These are phyloP conservation scores for Rhabdornis inornatus DNA, from an alignment of 2,113 vertebrate genomes.

Conservation along the genomic window DNA sequence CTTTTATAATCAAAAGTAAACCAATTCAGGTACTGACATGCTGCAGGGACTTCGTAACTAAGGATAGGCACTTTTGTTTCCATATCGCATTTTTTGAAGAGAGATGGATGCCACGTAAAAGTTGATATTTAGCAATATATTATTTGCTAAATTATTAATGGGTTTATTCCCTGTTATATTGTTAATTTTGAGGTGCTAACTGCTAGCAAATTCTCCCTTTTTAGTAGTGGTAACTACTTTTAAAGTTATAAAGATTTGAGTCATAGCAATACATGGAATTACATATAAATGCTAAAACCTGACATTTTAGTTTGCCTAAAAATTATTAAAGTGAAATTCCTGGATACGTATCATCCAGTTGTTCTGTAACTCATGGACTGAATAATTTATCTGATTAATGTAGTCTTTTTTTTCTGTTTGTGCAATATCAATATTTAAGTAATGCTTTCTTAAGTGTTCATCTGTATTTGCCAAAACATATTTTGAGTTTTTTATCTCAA, in stretches of 20 bases:
- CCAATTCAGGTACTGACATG: neutral
- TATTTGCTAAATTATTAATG: neutral
- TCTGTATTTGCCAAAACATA: conserved; percentile 8
- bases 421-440: neutral
- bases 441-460: neutral
- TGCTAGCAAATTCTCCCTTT: neutral
- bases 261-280: neutral
- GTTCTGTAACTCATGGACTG: neutral
- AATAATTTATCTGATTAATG: neutral
- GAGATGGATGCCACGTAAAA: neutral
- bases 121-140: neutral
- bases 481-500: neutral
- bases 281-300: neutral
- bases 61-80: neutral
- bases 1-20: neutral
- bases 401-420: neutral
- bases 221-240: neutral
- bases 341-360: neutral
- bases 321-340: neutral
- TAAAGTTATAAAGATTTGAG: neutral
- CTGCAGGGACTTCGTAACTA: neutral
- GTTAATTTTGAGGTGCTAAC: neutral
- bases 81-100: neutral
- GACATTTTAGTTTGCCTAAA: neutral
- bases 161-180: neutral